Evolutionary conservation across 1,140 invertebrate genomes (phyloP).

Genomic region (Aphis gossypii): DNA sequence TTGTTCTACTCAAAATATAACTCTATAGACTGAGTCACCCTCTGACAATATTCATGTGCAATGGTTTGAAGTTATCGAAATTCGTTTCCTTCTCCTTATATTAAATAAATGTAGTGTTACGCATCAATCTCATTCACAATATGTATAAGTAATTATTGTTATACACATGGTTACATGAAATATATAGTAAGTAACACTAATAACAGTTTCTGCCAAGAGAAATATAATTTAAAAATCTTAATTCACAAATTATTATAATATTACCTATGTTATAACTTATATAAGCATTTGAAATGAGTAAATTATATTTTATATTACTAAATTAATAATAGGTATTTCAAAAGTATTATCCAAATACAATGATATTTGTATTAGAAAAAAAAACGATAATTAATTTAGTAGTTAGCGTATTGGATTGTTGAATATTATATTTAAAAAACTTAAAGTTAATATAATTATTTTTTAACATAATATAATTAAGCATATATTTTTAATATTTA

Average conservation of each 20-base stretch:
- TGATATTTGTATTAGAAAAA: neutral
- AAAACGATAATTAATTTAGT: neutral
- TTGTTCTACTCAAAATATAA: neutral
- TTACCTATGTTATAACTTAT: neutral
- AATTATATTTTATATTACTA: neutral
- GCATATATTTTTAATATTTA: too few species aligned
- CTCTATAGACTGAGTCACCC: neutral
- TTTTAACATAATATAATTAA: neutral
- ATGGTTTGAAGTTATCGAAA: neutral
- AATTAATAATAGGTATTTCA: neutral
- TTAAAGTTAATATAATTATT: neutral
- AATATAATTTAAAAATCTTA: neutral
- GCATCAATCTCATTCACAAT: neutral
- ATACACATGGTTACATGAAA: neutral
- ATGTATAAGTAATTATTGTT: neutral
- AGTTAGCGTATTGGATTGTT: neutral
- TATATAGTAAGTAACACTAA: neutral
- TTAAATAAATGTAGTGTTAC: neutral
- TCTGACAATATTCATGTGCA: neutral
- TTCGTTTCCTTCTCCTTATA: neutral
- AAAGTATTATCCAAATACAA: neutral
- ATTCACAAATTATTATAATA: neutral
- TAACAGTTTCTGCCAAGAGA: neutral
- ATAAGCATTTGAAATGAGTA: neutral
- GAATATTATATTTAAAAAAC: neutral